Percentiles rank a stretch among this genome's conserved stretches.
Evolutionary conservation across 2,888 invertebrate species (phyloP).

Genomic region (Caenorhabditis wallacei): DNA sequence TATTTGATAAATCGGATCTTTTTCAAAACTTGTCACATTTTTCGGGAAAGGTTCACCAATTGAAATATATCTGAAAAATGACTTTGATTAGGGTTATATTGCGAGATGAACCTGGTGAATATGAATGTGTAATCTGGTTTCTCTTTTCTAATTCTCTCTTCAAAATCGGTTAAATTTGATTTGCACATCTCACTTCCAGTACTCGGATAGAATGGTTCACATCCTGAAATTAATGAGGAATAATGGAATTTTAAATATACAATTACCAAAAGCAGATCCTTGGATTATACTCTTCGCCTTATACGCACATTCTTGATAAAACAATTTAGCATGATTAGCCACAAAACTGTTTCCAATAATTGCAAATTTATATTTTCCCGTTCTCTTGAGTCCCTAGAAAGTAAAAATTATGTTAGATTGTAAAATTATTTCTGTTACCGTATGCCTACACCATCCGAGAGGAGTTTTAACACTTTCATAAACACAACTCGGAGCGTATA

Average conservation of each 20-base stretch:
- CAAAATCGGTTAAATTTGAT: constrained; percentile 30
- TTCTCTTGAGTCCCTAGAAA: constrained; percentile 14
- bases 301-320: constrained; percentile 31
- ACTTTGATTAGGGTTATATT: background rate
- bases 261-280: constrained; percentile 18
- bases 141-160: constrained; percentile 16
- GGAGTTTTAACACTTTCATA: background rate
- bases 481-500: constrained; percentile 3
- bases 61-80: constrained; percentile 28
- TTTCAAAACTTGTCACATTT: constrained; percentile 36
- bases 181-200: background rate
- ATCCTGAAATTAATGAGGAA: constrained; percentile 13
- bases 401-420: background rate
- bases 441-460: constrained; percentile 39
- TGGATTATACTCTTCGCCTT: constrained; percentile 21
- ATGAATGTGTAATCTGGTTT: constrained; percentile 39
- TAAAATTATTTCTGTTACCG: background rate
- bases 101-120: constrained; percentile 17
- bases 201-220: constrained; percentile 37
- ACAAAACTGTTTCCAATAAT: constrained; percentile 40
- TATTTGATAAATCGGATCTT: constrained; percentile 38
- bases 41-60: constrained; percentile 12
- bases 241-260: background rate
- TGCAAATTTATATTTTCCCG: constrained; percentile 30
- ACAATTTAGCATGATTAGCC: constrained; percentile 21